These are phyloP conservation scores for Bombus breviceps DNA, from an alignment of 1,140 invertebrate genomes.

Conservation along the genomic window DNA sequence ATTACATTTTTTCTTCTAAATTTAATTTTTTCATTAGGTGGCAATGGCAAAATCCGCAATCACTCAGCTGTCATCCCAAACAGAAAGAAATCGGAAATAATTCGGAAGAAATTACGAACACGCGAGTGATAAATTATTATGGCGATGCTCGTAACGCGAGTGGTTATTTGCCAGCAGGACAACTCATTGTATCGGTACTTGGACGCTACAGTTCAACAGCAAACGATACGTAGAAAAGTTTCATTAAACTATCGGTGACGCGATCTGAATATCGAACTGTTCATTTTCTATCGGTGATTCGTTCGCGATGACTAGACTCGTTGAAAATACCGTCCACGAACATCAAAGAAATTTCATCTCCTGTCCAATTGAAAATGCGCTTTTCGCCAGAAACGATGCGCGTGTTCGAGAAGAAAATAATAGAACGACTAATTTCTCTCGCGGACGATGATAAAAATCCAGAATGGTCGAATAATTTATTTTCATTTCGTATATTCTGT, in stretches of 20 bases:
- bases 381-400: accelerated
- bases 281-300: slow-evolving; percentile 32
- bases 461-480: no score
- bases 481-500: no score
- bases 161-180: background rate
- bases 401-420: background rate
- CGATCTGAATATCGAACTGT: slow-evolving; percentile 27
- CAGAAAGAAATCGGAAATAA: no score
- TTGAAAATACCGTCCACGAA: background rate
- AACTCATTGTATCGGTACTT: background rate
- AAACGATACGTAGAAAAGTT: slow-evolving; percentile 27
- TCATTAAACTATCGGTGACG: slow-evolving; percentile 40
- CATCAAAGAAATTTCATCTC: no score
- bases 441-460: background rate
- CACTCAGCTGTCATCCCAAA: no score
- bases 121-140: background rate
- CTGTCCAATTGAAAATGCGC: background rate
- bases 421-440: background rate
- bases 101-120: background rate
- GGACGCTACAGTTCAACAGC: background rate
- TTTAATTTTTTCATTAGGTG: no score
- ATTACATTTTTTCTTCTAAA: no score
- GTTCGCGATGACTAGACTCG: background rate
- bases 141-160: background rate
- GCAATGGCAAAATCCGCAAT: no score